Evolutionary conservation across 2,113 vertebrate species (phyloP).

Genomic region (Alexandromys fortis): DNA sequence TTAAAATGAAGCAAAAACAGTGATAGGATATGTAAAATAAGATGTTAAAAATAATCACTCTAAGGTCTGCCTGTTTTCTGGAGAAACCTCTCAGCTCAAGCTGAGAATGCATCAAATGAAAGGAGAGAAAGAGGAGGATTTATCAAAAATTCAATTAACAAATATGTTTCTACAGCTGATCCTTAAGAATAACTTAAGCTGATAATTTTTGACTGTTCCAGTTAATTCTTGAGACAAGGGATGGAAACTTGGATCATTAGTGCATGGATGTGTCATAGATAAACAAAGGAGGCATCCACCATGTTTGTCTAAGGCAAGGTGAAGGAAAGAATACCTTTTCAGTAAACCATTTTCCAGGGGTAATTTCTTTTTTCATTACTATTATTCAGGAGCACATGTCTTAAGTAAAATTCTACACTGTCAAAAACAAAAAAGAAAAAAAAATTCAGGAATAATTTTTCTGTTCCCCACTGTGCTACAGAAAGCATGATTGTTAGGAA

Average conservation of each 20-base stretch:
- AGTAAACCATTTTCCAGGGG: background rate
- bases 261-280: background rate
- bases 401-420: background rate
- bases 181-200: background rate
- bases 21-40: background rate
- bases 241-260: background rate
- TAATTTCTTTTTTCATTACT: background rate
- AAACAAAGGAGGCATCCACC: background rate
- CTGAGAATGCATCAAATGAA: background rate
- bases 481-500: background rate
- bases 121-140: background rate
- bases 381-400: background rate
- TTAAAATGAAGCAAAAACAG: background rate
- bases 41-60: background rate
- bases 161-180: background rate
- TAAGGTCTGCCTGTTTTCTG: background rate
- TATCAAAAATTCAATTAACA: background rate
- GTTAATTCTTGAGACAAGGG: background rate
- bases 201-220: background rate
- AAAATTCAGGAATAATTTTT: background rate
- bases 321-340: background rate
- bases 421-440: background rate
- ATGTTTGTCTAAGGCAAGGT: background rate
- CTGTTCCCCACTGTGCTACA: background rate
- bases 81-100: background rate